These are phyloP conservation scores for Riparia riparia DNA, from an alignment of 2,113 vertebrate genomes.

Conservation along the genomic window DNA sequence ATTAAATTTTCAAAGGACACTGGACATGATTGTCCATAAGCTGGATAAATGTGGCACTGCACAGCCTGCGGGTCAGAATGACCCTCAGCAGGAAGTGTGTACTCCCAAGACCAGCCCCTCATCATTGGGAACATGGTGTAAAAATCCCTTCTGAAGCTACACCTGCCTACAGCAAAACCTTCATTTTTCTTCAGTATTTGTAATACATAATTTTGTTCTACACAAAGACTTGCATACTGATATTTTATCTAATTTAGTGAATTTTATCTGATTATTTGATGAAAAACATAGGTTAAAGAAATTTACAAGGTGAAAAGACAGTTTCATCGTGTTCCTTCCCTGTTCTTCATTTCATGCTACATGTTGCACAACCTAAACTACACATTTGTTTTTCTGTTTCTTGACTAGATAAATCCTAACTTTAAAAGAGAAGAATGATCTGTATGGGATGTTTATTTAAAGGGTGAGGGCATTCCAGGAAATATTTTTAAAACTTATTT, in stretches of 20 bases:
- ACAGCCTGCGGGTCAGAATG: neutral
- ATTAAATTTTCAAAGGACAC: neutral
- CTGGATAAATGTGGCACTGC: neutral
- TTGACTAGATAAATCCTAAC: neutral
- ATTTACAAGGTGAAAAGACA: neutral
- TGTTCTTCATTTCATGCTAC: neutral
- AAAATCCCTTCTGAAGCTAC: neutral
- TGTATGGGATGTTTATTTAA: neutral
- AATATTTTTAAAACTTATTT: neutral
- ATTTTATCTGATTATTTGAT: neutral
- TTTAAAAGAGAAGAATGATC: neutral
- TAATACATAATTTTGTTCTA: neutral
- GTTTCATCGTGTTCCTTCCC: neutral
- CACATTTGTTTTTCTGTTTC: neutral
- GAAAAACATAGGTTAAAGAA: neutral
- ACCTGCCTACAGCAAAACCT: neutral
- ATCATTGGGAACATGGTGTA: accelerated
- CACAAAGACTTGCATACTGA: neutral
- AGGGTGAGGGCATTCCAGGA: neutral
- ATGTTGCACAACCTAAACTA: neutral
- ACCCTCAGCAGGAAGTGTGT: neutral
- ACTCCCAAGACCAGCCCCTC: neutral
- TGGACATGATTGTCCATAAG: neutral
- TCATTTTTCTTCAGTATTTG: neutral
- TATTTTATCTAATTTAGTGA: neutral